Evolutionary conservation across 2,113 vertebrate genomes (phyloP), one percentile per base, ranked within the genome.

Genomic region (Tragelaphus scriptus): DNA sequence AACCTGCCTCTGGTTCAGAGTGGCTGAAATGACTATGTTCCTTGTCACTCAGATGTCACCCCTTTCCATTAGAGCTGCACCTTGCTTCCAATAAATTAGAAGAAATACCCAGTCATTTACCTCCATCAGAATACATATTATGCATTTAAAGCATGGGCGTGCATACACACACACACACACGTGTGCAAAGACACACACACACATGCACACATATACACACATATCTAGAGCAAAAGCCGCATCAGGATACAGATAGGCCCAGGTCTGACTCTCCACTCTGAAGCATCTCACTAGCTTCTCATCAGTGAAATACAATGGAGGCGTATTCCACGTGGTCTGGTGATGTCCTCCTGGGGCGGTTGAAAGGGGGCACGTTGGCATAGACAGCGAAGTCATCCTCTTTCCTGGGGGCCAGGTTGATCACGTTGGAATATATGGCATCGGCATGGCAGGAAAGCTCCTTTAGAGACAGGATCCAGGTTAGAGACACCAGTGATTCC

Each of bases 371-470:
- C 40, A 97, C 14, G 0, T 97, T 97, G 63, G 53, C 63, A 53
- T 97, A 97, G 40, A 97, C 49, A 44, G 88, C 49, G 10, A 96
- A 98, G 36, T 90, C 88, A 0, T 97, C 94, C 23, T 88, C 96
- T n/a, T 92, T 88, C 81, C 59, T 1, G 55, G 55, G 59, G 30
- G 13, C 77, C 81, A 88, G 95, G 75, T 88, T 77, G 88, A 96
- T 97, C 75, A 94, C 17, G 1, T 97, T 96, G 80, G 88, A 88
- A 63, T 98, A 97, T 23, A 94, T 51, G 79, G 94, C 94, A 36
- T 96, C 94, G 0, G 80, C 85, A 19, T 71, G 95, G 77, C 55
- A 44, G 58, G 92, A 55, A 23, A 30, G 3, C 10, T 85, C 94
- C 97, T 98, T 92, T 14, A 77, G 93, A 95, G 68, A 97, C 1